A percentile compares a stretch with the other conserved stretches of the same genome.
Evolutionary conservation across 2,888 invertebrate species (phyloP).

Genomic region (Dasysyrphus tricinctus): DNA sequence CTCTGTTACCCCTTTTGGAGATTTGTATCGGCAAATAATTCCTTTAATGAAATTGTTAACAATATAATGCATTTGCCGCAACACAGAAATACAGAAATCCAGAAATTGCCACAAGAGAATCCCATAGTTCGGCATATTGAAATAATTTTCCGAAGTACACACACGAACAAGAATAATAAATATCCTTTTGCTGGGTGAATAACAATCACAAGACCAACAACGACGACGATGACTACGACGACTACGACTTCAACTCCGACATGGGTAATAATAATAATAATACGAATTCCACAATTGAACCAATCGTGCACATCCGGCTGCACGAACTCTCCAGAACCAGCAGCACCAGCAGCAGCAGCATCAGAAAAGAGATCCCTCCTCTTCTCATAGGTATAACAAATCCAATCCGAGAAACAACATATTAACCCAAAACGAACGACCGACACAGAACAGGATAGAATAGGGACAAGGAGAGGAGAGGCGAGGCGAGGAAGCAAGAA

Average conservation of each 20-base stretch:
- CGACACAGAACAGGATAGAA: neutral
- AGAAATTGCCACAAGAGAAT: slow-evolving; percentile 67
- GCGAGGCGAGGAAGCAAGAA: neutral
- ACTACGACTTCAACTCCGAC: slow-evolving; percentile 31
- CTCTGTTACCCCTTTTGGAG: neutral
- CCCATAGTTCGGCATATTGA: slow-evolving; percentile 55
- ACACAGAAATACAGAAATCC: slow-evolving; percentile 33
- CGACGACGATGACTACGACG: neutral
- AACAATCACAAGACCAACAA: slow-evolving; percentile 65
- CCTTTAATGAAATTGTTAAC: slow-evolving; percentile 72
- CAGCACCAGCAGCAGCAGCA: neutral
- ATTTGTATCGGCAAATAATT: slow-evolving; percentile 53
- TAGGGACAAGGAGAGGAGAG: neutral
- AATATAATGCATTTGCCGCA: slow-evolving; percentile 66
- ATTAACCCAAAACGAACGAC: slow-evolving; percentile 35
- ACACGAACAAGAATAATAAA: slow-evolving; percentile 29
- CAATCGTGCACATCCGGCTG: slow-evolving; percentile 71
- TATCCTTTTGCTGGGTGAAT: slow-evolving; percentile 57
- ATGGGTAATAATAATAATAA: slow-evolving; percentile 66
- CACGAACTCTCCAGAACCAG: slow-evolving; percentile 49
- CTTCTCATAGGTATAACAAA: neutral
- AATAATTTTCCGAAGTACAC: slow-evolving; percentile 57
- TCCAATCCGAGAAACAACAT: slow-evolving; percentile 56
- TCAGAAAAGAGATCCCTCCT: neutral
- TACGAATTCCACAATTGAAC: slow-evolving; percentile 67